A percentile compares a stretch with the other conserved stretches of the same genome.
Conservation (phyloP, 2,888 invertebrate genomes). For the Agrochola lota region DNA sequence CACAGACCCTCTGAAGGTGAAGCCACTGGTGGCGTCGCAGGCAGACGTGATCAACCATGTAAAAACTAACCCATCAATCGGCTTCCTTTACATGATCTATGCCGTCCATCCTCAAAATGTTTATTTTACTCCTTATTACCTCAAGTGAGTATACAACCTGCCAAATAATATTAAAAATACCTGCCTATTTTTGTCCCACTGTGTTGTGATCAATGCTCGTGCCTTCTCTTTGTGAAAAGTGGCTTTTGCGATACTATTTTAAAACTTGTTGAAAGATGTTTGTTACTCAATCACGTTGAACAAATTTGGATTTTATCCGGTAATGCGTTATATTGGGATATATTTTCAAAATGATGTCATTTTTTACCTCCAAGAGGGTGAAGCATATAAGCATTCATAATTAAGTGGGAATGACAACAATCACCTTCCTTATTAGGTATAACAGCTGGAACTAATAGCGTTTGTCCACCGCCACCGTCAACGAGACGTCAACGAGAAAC, state of each 20-base stretch:
- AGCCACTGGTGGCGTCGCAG: constrained; percentile 85
- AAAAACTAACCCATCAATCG: constrained; percentile 89
- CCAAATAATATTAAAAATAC: neutral
- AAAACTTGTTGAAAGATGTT: neutral
- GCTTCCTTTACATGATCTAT: constrained; percentile 94
- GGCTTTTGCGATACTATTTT: neutral
- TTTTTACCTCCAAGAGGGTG: neutral
- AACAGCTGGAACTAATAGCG: too few relatives aligned
- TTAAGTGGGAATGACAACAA: neutral
- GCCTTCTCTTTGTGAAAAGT: too few relatives aligned
- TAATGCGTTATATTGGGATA: neutral
- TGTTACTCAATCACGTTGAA: neutral
- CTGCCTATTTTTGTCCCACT: too few relatives aligned
- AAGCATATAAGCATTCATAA: neutral
- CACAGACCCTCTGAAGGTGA: constrained; percentile 83
- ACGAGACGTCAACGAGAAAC: too few relatives aligned
- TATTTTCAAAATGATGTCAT: neutral
- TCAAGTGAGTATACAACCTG: constrained; percentile 89
- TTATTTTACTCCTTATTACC: constrained; percentile 94
- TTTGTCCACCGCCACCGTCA: too few relatives aligned
- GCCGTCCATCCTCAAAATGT: constrained; percentile 93
- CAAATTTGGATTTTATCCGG: neutral
- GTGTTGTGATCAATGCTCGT: neutral
- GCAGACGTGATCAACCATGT: constrained; percentile 88
- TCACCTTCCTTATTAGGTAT: neutral